These are phyloP conservation scores for Coregonus clupeaformis DNA, from an alignment of 2,113 vertebrate species.

Conservation along the genomic window DNA sequence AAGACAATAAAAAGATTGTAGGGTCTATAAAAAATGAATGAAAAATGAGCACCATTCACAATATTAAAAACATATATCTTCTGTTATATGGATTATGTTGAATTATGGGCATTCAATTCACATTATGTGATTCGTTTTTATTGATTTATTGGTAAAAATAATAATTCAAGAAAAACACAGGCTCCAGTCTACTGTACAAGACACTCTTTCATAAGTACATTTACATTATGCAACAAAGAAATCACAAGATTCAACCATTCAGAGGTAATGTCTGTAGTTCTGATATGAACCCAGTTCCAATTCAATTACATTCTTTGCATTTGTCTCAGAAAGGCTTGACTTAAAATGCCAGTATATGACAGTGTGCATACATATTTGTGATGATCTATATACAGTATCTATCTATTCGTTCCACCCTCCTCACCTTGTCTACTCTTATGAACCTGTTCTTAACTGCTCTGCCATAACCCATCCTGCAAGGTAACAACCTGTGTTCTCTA, in stretches of 20 bases:
- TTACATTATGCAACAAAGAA: too few species aligned
- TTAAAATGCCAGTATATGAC: too few species aligned
- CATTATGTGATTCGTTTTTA: background rate
- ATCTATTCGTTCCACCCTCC: background rate
- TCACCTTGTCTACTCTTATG: constrained; percentile 39
- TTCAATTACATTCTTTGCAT: too few species aligned
- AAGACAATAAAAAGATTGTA: background rate
- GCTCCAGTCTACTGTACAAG: too few species aligned
- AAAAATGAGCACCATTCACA: background rate
- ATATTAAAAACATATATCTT: background rate
- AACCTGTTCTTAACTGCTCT: constrained; percentile 79
- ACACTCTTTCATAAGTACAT: too few species aligned
- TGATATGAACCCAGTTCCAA: too few species aligned
- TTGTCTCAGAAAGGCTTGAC: too few species aligned
- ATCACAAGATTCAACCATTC: too few species aligned
- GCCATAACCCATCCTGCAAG: constrained; percentile 53
- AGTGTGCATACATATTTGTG: too few species aligned
- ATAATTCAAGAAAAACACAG: background rate
- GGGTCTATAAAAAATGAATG: background rate
- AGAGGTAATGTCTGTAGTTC: too few species aligned
- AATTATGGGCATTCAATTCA: background rate
- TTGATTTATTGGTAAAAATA: background rate
- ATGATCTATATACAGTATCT: too few species aligned
- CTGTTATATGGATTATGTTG: background rate
- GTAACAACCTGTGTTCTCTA: background rate